A percentile compares a stretch with the other conserved stretches of the same genome.
Evolutionary conservation across 2,888 invertebrate genomes (phyloP).

Genomic region (Eristalis pertinax): DNA sequence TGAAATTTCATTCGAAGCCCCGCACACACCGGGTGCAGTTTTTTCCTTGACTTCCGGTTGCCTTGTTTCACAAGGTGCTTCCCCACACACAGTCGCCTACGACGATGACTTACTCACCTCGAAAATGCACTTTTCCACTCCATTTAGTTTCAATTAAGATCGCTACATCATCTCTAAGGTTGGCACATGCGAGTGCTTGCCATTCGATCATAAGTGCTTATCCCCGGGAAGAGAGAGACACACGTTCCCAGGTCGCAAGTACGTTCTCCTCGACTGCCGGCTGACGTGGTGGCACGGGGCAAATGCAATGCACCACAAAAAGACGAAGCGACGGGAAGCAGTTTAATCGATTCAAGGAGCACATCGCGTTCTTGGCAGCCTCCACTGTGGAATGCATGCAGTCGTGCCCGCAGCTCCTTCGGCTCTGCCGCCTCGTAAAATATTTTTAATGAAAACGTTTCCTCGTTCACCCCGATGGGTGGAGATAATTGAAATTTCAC

Average conservation of each 20-base stretch:
- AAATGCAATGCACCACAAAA: neutral
- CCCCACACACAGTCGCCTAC: neutral
- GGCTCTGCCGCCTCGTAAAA: slow-evolving; percentile 36
- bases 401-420: neutral
- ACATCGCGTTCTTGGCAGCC: slow-evolving; percentile 33
- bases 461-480: slow-evolving; percentile 1
- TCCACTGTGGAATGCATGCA: slow-evolving; percentile 10
- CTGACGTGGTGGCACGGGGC: slow-evolving; percentile 8
- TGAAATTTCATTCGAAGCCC: neutral
- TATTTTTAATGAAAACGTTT: slow-evolving; percentile 61
- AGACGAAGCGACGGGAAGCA: slow-evolving; percentile 7
- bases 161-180: slow-evolving; percentile 55
- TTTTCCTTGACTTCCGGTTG: slow-evolving; percentile 15
- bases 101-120: slow-evolving; percentile 16
- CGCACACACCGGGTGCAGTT: neutral
- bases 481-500: slow-evolving; percentile 52
- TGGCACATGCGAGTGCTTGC: slow-evolving; percentile 26
- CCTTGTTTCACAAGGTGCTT: neutral
- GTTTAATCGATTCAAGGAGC: slow-evolving; percentile 55
- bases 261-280: neutral
- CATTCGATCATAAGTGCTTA: slow-evolving; percentile 15
- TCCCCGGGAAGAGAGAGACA: neutral
- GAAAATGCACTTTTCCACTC: slow-evolving; percentile 67
- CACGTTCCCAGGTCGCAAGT: neutral
- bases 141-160: slow-evolving; percentile 67